Percentiles rank a stretch among this genome's conserved stretches.
phyloP scores from a whole-genome alignment of 2,113 vertebrate species.

The Emydocephalus ijimae region DNA sequence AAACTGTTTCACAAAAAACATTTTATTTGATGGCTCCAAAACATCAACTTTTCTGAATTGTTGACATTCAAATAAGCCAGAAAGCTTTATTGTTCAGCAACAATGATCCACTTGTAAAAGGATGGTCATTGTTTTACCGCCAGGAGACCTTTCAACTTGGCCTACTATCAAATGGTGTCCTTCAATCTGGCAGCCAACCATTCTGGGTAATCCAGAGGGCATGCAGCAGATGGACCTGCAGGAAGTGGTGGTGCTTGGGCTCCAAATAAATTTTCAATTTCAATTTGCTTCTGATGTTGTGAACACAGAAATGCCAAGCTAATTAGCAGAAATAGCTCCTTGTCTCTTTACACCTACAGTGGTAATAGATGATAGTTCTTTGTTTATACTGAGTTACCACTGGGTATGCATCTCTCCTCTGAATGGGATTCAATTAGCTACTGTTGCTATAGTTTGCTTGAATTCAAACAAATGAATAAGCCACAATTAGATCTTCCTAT shows the following conservation, averaged over 20 bases:
- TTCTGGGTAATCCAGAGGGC: constrained; percentile 75
- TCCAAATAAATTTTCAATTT: constrained; percentile 67
- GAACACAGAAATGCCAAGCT: constrained; percentile 69
- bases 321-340: constrained; percentile 70
- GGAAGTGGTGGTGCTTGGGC: constrained; percentile 69
- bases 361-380: constrained; percentile 62
- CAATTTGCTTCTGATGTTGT: constrained; percentile 68
- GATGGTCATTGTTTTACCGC: constrained; percentile 81
- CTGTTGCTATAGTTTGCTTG: constrained; percentile 74
- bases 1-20: constrained; percentile 86
- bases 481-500: constrained; percentile 73
- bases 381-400: constrained; percentile 65
- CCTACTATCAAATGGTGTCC: constrained; percentile 72
- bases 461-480: constrained; percentile 76
- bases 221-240: constrained; percentile 73
- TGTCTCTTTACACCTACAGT: constrained; percentile 68
- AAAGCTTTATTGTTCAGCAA: constrained; percentile 77
- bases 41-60: constrained; percentile 86
- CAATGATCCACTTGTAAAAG: constrained; percentile 78
- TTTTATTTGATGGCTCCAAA: constrained; percentile 84
- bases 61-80: constrained; percentile 85
- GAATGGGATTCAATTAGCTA: constrained; percentile 69
- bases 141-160: constrained; percentile 80
- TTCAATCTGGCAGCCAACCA: constrained; percentile 67
- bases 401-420: constrained; percentile 53